These are phyloP conservation scores for Luffia ferchaultella DNA, from an alignment of 2,888 invertebrate species.

Conservation along the genomic window DNA sequence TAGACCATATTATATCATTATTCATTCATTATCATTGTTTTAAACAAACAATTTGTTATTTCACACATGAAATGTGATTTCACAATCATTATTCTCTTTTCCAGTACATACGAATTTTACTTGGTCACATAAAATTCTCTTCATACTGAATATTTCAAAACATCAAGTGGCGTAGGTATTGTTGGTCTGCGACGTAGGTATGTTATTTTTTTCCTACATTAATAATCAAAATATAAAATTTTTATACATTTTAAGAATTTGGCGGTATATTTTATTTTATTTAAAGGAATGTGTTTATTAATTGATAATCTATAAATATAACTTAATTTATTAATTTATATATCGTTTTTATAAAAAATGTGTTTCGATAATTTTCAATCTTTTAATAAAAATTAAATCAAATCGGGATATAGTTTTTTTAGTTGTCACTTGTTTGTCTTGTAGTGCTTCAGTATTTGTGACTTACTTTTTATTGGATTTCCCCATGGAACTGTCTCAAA, in stretches of 20 bases:
- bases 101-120: too few relatives aligned
- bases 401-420: background rate
- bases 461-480: constrained; percentile 46
- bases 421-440: too few relatives aligned
- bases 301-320: background rate
- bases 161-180: too few relatives aligned
- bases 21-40: too few relatives aligned
- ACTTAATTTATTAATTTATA: background rate
- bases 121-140: too few relatives aligned
- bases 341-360: background rate
- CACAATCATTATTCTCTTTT: too few relatives aligned
- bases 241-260: background rate
- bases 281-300: background rate
- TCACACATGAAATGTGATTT: too few relatives aligned
- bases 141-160: too few relatives aligned
- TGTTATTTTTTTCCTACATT: background rate
- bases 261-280: background rate
- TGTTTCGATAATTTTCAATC: background rate
- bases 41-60: too few relatives aligned
- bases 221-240: background rate
- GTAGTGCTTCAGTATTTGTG: too few relatives aligned
- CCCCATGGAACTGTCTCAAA: constrained; percentile 28
- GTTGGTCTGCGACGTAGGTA: too few relatives aligned
- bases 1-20: too few relatives aligned
- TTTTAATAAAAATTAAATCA: background rate